phyloP scores from a whole-genome alignment of 2,797 vertebrate species.

The Adelosebastes latens region DNA sequence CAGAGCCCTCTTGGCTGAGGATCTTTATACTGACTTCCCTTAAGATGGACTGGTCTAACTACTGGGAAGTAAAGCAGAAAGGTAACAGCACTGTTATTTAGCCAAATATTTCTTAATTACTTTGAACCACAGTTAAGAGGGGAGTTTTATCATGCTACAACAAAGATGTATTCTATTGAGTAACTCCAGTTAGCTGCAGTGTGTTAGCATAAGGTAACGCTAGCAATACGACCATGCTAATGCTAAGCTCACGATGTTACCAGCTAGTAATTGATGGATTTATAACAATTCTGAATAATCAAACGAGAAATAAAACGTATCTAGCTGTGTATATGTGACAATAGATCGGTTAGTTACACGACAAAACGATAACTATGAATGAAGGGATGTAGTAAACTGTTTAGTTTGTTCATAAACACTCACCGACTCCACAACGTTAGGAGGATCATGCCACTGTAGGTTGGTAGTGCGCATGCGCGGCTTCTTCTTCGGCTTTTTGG shows the following conservation, averaged over 20 bases:
- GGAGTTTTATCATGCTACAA: neutral
- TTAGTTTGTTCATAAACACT: constrained; percentile 41
- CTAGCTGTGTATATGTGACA: rapidly evolving
- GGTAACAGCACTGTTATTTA: neutral
- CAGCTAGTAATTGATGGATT: neutral
- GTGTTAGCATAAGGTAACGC: neutral
- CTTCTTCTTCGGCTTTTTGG: neutral
- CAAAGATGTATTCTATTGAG: neutral
- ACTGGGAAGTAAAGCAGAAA: neutral
- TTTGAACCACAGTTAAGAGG: rapidly evolving
- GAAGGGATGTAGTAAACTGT: rapidly evolving
- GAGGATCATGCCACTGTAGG: constrained; percentile 31
- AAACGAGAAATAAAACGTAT: neutral
- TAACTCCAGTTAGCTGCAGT: neutral
- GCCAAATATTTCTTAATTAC: neutral
- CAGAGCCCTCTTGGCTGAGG: neutral
- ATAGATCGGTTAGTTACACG: rapidly evolving
- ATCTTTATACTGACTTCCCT: neutral
- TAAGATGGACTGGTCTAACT: neutral
- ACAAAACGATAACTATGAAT: neutral
- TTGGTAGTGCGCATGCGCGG: constrained; percentile 48
- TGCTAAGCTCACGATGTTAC: constrained; percentile 40
- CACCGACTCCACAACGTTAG: constrained; percentile 51
- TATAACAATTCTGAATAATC: rapidly evolving
- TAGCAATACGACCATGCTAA: constrained; percentile 13